Base-by-base conservation (phyloP, 2,888 invertebrate species). In the Pristionchus exspectatus region DNA sequence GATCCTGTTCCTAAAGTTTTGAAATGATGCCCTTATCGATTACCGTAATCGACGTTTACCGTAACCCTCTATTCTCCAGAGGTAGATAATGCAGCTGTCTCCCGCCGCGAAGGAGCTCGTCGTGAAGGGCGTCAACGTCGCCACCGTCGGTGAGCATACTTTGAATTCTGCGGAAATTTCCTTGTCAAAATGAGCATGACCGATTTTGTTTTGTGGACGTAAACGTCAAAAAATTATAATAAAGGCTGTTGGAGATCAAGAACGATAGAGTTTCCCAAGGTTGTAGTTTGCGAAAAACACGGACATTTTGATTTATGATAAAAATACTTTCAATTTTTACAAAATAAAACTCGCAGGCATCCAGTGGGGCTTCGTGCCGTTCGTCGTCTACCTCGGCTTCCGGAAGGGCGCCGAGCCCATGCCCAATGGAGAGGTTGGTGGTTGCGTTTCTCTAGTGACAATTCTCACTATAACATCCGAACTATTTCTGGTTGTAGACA, bases 281-380 rank as follows among this genome's bases (percentile, higher is more conserved):
- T 38, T 3, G 38, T 38, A 38, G 38, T 38, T 38, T 38, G 38
- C 38, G 3, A 38, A 38, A 38, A 38, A 5, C n/a, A n/a, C n/a
- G n/a, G n/a, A 38, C 5, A 38, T 38, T 38, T 2, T 38, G 5
- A 38, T 38, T 2, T 38, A 38, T 38, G 38, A 5, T 38, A 2
- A 38, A 38, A 38, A 38, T 38, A 5, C 38, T 38, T 38, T 50
- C 18, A n/a, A 59, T 59, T 59, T 59, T 14, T 7, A 59, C 2
- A 59, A 27, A 30, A 33, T 33, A 33, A 30, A 27, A 56, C 38
- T 77, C 44, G 27, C 59, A 83, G 91, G 87, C 38, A 59, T 93
- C 72, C 94, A 95, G 90, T 94, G 93, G 93, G 94, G 94, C 86
- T 95, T 95, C 90, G 94, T 94, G n/a, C 94, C 94, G 69, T 92